Evolutionary conservation across 2,113 vertebrate species (phyloP).

Genomic region (Dolichallabes microphthalmus): DNA sequence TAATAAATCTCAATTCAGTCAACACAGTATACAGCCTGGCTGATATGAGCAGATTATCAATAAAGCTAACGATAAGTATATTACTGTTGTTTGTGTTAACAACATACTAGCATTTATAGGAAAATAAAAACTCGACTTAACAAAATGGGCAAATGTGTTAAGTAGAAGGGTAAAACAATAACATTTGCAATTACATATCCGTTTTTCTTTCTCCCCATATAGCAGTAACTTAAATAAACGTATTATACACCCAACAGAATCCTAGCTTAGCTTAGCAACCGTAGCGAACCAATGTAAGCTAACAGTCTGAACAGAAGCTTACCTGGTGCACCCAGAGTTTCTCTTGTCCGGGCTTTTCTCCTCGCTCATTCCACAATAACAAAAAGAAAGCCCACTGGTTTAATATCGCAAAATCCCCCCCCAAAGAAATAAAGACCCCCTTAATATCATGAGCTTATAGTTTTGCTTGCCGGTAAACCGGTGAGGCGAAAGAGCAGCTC

Average conservation of each 20-base stretch:
- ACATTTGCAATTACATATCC: neutral
- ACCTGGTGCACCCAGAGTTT: constrained; percentile 82
- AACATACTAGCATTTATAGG: neutral
- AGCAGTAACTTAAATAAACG: neutral
- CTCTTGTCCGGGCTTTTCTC: constrained; percentile 77
- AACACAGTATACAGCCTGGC: neutral
- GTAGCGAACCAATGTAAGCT: constrained; percentile 30
- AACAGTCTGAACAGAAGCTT: neutral
- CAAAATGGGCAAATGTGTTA: neutral
- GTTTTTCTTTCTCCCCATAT: too few relatives aligned
- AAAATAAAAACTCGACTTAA: neutral
- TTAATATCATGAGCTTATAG: constrained; percentile 64
- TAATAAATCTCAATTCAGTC: too few relatives aligned
- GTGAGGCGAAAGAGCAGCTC: constrained; percentile 53
- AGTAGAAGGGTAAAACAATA: neutral
- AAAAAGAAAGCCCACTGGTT: constrained; percentile 65
- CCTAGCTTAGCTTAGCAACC: neutral
- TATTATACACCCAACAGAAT: too few relatives aligned
- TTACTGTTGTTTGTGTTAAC: neutral
- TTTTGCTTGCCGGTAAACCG: constrained; percentile 48
- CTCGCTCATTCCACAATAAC: constrained; percentile 79
- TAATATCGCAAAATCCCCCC: constrained; percentile 68
- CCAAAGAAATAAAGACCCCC: constrained; percentile 55
- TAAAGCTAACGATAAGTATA: neutral
- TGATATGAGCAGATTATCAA: neutral